Percentiles rank a stretch among this genome's conserved stretches.
Conservation (phyloP, 2,113 vertebrate species). For the Euleptes europaea region DNA sequence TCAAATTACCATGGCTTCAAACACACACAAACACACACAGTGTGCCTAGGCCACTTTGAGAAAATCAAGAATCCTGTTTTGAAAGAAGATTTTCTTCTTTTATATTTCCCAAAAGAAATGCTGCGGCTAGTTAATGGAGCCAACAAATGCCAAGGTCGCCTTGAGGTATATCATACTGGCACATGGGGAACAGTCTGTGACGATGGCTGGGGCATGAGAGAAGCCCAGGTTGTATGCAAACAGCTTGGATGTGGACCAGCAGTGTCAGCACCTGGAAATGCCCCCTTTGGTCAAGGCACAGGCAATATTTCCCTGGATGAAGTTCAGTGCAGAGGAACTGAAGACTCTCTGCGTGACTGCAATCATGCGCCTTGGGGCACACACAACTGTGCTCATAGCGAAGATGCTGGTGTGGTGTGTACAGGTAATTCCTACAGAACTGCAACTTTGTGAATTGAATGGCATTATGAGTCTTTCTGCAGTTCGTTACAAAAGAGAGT, state of each 20-base stretch:
- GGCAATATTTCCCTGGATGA: slow-evolving; percentile 53
- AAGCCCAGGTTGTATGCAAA: neutral
- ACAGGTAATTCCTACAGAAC: slow-evolving; percentile 26
- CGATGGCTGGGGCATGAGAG: neutral
- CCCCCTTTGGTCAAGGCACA: slow-evolving; percentile 39
- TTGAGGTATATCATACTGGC: neutral
- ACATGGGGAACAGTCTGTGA: neutral
- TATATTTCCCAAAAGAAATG: too few relatives aligned
- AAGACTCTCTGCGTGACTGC: too few relatives aligned
- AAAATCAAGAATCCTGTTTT: too few relatives aligned
- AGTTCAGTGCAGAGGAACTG: neutral
- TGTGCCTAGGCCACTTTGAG: too few relatives aligned
- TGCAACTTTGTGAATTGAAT: neutral
- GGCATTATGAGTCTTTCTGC: too few relatives aligned
- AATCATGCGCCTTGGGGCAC: too few relatives aligned
- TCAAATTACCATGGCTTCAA: too few relatives aligned
- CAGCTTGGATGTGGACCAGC: slow-evolving; percentile 9
- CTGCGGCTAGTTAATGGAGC: neutral
- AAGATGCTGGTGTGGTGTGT: slow-evolving; percentile 38
- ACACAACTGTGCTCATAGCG: slow-evolving; percentile 53
- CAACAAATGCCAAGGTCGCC: neutral
- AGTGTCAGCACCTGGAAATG: neutral
- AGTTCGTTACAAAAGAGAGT: too few relatives aligned
- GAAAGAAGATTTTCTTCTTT: too few relatives aligned
- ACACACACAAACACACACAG: too few relatives aligned